Evolutionary conservation across 2,113 vertebrate species (phyloP).

Genomic region (Mystacornis crossleyi): DNA sequence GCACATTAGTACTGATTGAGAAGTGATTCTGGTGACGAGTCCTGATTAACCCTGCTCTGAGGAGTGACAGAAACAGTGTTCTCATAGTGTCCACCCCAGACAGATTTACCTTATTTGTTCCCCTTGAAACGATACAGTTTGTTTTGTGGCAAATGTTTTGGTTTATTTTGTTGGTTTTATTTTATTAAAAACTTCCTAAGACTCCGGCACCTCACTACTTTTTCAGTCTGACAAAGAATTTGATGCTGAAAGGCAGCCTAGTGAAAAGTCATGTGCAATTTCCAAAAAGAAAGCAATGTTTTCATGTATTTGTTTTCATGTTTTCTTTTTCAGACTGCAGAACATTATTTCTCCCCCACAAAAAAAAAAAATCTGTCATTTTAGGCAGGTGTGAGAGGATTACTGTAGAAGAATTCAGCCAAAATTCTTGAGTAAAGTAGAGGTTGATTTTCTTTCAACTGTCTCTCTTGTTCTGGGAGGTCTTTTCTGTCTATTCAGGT

Average conservation of each 20-base stretch:
- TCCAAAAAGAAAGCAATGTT: neutral
- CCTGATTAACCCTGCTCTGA: neutral
- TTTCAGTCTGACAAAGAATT: neutral
- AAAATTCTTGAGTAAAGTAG: neutral
- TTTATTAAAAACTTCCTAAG: neutral
- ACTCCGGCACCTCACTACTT: neutral
- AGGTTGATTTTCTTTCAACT: neutral
- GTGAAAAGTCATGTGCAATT: neutral
- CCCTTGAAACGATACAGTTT: neutral
- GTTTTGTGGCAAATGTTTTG: neutral
- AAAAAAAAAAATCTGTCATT: neutral
- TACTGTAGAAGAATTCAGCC: neutral
- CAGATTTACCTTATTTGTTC: neutral
- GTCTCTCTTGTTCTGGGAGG: neutral
- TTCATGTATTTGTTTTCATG: neutral
- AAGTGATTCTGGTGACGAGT: neutral
- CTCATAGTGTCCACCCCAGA: neutral
- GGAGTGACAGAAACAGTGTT: neutral
- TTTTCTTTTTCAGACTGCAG: neutral
- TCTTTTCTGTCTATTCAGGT: neutral
- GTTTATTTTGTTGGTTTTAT: neutral
- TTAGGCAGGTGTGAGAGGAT: neutral
- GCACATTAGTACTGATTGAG: fast-evolving
- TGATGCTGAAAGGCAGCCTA: neutral
- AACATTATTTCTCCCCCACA: fast-evolving